These are phyloP conservation scores for Drymonia ruficornis DNA, from an alignment of 2,888 invertebrate genomes.

Conservation along the genomic window DNA sequence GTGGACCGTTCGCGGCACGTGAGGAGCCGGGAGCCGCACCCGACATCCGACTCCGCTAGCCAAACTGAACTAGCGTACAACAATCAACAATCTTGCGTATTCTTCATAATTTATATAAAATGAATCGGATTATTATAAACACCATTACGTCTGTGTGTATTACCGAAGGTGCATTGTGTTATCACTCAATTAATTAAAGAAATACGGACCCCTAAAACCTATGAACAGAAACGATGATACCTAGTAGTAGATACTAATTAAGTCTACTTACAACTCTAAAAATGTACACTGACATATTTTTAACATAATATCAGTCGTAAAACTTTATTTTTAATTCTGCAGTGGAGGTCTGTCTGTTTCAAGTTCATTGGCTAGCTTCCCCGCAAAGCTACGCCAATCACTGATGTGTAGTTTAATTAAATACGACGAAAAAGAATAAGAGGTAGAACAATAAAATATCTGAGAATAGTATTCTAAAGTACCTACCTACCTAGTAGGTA, in stretches of 20 bases:
- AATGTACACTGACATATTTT: neutral
- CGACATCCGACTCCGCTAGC: conserved; percentile 60
- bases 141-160: too few species aligned
- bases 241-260: neutral
- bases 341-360: conserved; percentile 70
- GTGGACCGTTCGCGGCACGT: conserved; percentile 46
- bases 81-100: neutral
- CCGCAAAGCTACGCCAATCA: conserved; percentile 54
- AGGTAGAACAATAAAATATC: too few species aligned
- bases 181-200: too few species aligned
- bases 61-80: conserved; percentile 7
- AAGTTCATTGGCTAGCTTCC: conserved; percentile 76
- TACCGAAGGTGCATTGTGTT: too few species aligned
- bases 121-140: too few species aligned
- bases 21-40: conserved; percentile 49
- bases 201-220: neutral
- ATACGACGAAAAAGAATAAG: neutral
- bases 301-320: conserved; percentile 9
- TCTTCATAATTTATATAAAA: too few species aligned
- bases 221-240: neutral
- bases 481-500: too few species aligned
- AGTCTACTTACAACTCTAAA: neutral
- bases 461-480: too few species aligned
- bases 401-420: neutral
- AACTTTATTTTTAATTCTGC: conserved; percentile 58